Conservation (phyloP, 2,113 vertebrate species). For the Psittacula cyanocephala region DNA sequence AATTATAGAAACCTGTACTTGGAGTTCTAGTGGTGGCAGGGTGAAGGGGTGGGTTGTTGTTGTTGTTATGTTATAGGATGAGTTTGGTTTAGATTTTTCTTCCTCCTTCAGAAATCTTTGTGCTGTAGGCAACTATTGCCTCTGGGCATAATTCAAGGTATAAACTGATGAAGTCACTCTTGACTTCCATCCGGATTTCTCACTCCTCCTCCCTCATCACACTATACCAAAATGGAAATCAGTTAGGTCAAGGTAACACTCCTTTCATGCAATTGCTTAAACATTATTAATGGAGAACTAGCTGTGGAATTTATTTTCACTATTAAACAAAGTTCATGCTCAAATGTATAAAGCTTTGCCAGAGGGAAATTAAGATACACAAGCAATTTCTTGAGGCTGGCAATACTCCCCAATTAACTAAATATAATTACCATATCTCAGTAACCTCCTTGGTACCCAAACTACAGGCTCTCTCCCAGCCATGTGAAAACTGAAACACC, state of each 20-base stretch:
- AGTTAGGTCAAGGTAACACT: not conserved
- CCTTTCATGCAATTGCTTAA: not conserved
- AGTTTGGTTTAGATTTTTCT: not conserved
- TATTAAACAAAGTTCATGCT: not conserved
- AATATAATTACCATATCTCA: not conserved
- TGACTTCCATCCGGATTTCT: not conserved
- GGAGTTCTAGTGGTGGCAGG: not conserved
- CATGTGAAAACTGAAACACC: not conserved
- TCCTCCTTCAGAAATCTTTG: not conserved
- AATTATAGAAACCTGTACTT: conserved; percentile 15
- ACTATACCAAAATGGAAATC: not conserved
- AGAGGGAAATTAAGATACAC: not conserved
- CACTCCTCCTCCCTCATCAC: not conserved
- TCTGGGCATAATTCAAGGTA: not conserved
- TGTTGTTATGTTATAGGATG: not conserved
- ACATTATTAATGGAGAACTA: conserved; percentile 9
- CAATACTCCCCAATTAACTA: not conserved
- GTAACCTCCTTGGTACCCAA: not conserved
- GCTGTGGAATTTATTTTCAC: conserved; percentile 15
- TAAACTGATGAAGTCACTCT: not conserved
- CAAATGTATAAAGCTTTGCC: not conserved
- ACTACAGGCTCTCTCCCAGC: not conserved
- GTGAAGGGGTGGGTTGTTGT: not conserved
- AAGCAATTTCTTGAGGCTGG: not conserved
- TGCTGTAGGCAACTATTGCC: not conserved